These are phyloP conservation scores for Porites lobata DNA, from an alignment of 92 coral and sea anemone species.

Conservation along the genomic window DNA sequence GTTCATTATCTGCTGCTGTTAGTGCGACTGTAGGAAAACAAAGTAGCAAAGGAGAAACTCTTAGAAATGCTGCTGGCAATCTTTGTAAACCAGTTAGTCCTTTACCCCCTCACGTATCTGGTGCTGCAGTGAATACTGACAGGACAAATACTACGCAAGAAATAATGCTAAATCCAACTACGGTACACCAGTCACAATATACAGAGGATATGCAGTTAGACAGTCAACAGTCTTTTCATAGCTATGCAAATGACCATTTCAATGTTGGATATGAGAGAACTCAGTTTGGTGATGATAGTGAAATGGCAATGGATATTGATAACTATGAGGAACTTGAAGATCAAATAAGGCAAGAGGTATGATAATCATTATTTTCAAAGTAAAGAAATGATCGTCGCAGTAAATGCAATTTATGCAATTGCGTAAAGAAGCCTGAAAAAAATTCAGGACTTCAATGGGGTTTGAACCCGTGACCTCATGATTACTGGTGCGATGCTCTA, in stretches of 20 bases:
- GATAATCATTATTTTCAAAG: background rate
- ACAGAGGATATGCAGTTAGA: constrained; percentile 35
- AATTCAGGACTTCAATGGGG: too few species aligned
- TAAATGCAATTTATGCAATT: too few species aligned
- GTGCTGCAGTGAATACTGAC: constrained; percentile 16
- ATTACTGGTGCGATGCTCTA: too few species aligned
- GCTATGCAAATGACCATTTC: constrained; percentile 19
- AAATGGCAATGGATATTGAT: constrained; percentile 95
- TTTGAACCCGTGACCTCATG: too few species aligned
- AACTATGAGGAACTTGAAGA: constrained; percentile 85
- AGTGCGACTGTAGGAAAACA: background rate
- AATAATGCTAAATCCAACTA: background rate
- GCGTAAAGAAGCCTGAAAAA: too few species aligned
- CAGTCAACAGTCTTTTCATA: constrained; percentile 9
- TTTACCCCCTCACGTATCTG: constrained; percentile 14
- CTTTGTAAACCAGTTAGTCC: constrained; percentile 47
- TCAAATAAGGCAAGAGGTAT: constrained; percentile 84
- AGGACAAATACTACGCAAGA: constrained; percentile 8
- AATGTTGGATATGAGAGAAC: constrained; percentile 28
- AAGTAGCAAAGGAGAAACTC: background rate
- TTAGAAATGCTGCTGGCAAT: background rate
- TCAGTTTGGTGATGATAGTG: constrained; percentile 62
- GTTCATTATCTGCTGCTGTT: background rate
- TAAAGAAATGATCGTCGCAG: too few species aligned
- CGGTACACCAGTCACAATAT: background rate